Evolutionary conservation across 2,888 invertebrate species (phyloP), one percentile per base, ranked within the genome.

Genomic region (Oscheius sp.): DNA sequence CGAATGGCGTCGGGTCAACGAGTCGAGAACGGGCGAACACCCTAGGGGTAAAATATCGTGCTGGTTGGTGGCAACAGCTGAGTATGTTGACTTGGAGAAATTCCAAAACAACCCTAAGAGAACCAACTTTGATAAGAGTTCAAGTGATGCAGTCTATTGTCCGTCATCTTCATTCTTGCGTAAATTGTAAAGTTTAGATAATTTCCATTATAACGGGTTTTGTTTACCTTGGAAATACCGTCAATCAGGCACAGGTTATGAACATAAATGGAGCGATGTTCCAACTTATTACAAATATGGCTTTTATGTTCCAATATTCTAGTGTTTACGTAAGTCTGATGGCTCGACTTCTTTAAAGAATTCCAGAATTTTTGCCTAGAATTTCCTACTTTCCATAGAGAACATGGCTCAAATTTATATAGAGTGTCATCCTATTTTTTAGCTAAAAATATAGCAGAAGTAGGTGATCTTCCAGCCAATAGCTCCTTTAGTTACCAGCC

Each of bases 191-290:
- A n/a, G 69, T 77, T 21, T 80, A 96, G 96, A 92, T 95, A 91
- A 93, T 96, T 7, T 93, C 94, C 0, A 88, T 95, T n/a, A 89
- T 96, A 7, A 93, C 96, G 76, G 95, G 86, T 2, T 61, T 84
- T 21, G 74, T 93, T 93, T 88, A 94, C 94, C 89, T 93, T 94
- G 84, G 96, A 95, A 9, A 94, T 46, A 49, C 64, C 2, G 13
- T 76, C 43, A 71, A 45, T 13, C 76, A 76, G 68, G 63, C 71
- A 29, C 84, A 84, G 43, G 74, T 96, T 0, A 94, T 94, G 93
- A 96, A 96, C 89, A 94, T 96, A 81, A 96, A 95, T 88, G 96
- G 96, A 49, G 94, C 93, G 25, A 91, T 96, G 73, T 96, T 95
- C 89, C 92, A 95, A 87, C 35, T 6, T 35, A 35, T 35, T 6